Evolutionary conservation across 2,888 invertebrate species (phyloP).

Genomic region (Mythimna ferrago): DNA sequence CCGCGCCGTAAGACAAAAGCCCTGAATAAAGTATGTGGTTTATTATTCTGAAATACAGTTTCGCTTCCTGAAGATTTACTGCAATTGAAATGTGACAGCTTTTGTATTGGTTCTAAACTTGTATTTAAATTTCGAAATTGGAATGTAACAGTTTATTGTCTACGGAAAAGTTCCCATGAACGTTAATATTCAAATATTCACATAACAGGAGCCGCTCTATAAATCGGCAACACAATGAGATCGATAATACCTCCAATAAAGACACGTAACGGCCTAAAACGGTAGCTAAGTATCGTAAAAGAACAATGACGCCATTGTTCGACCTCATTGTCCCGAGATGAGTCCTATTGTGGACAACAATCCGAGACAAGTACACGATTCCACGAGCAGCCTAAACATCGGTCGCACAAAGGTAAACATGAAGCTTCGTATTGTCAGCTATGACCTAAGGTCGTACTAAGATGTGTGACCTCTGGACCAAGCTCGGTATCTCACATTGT

Average conservation of each 20-base stretch:
- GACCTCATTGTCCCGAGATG: constrained; percentile 79
- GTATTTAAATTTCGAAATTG: neutral
- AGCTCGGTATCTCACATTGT: constrained; percentile 79
- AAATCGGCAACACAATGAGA: constrained; percentile 86
- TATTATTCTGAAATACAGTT: constrained; percentile 32
- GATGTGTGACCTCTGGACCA: constrained; percentile 84
- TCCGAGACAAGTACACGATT: constrained; percentile 68
- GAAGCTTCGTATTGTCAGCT: constrained; percentile 79
- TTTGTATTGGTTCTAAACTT: neutral
- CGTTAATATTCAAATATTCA: constrained; percentile 83
- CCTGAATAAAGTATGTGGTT: constrained; percentile 49
- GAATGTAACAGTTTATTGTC: constrained; percentile 24
- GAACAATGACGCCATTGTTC: constrained; percentile 84
- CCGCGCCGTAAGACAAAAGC: constrained; percentile 60
- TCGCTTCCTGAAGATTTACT: constrained; percentile 28
- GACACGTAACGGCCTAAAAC: constrained; percentile 84
- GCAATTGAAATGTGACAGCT: neutral
- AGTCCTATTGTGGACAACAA: constrained; percentile 72
- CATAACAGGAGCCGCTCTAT: constrained; percentile 79
- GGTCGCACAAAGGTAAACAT: constrained; percentile 83
- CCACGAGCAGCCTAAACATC: constrained; percentile 75
- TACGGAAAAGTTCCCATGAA: constrained; percentile 81
- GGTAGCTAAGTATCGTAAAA: constrained; percentile 86
- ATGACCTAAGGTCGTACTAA: constrained; percentile 86
- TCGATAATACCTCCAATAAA: constrained; percentile 87